Base-by-base conservation (phyloP, 2,797 vertebrate genomes). In the Neosilurus mollespiculum region DNA sequence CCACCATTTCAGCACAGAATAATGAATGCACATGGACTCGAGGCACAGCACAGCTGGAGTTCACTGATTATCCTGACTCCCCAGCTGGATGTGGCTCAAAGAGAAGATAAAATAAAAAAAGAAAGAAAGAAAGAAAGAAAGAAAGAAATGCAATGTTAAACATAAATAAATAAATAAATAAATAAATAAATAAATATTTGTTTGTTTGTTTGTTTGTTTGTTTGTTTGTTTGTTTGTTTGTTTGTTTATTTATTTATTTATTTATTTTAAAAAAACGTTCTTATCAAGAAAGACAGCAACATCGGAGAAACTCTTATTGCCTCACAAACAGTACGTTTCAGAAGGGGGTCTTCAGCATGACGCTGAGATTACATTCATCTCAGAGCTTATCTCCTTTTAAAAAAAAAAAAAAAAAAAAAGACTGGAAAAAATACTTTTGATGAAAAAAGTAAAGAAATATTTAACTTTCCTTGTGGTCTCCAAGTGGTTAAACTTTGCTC, bases 51-150 rank as follows among this genome's bases (percentile, higher is more conserved):
- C 58, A 43, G 58, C 56, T 43, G 30, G 56, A 61, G 56, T 49
- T 61, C 58, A 77, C 56, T 61, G 75, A 77, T 76, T 61, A 76
- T 5, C 37, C 56, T 9, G 34, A 77, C 56, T 61, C 10, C 11
- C 54, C 30, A 77, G 20, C 12, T 61, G 73, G 56, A 43, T 43
- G 30, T n/a, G 12, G 73, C 73, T 37, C 30, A 76, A 0, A 20
- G 30, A 24, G 11, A 30, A 37, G 73, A 59, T 10, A 30, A 34
- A n/a, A n/a, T n/a, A n/a, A n/a, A n/a, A n/a, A n/a, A n/a, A n/a
- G n/a, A n/a, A n/a, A n/a, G n/a, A n/a, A n/a, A n/a, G n/a, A n/a
- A n/a, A n/a, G n/a, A n/a, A n/a, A n/a, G n/a, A n/a, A n/a, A n/a
- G n/a, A n/a, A n/a, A n/a, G n/a, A n/a, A n/a, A n/a, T n/a, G n/a